A percentile compares a stretch with the other conserved stretches of the same genome.
These are phyloP conservation scores for Tipula confusa DNA, from an alignment of 2,888 invertebrate genomes.

Conservation along the genomic window DNA sequence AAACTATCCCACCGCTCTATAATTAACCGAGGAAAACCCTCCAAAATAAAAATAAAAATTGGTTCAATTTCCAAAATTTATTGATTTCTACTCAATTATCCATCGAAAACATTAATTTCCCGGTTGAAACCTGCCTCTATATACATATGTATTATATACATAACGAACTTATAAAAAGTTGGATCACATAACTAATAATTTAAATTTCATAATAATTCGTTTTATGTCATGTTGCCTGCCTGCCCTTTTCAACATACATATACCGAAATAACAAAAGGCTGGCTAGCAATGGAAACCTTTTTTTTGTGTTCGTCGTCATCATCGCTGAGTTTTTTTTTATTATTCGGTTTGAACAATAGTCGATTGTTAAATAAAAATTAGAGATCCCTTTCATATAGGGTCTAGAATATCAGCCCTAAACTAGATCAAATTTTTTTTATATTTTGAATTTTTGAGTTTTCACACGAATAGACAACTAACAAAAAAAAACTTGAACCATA, in stretches of 20 bases:
- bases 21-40: neutral
- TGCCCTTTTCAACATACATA: neutral
- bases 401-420: neutral
- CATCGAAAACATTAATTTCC: constrained; percentile 12
- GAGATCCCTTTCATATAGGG: neutral
- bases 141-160: neutral
- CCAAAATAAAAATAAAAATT: neutral
- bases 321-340: neutral
- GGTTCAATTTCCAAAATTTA: neutral
- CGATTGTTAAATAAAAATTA: constrained; percentile 20
- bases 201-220: constrained; percentile 20
- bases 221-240: constrained; percentile 5
- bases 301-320: neutral
- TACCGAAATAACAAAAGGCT: neutral
- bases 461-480: neutral
- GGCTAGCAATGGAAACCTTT: constrained; percentile 13
- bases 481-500: neutral
- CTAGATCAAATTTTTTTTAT: no score
- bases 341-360: neutral
- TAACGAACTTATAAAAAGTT: neutral
- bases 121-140: neutral
- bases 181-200: neutral
- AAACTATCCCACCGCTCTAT: neutral
- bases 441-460: neutral
- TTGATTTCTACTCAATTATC: neutral